Percentiles rank a stretch among this genome's conserved stretches.
Evolutionary conservation across 2,888 invertebrate genomes (phyloP).

Genomic region (Heliconius hortense): DNA sequence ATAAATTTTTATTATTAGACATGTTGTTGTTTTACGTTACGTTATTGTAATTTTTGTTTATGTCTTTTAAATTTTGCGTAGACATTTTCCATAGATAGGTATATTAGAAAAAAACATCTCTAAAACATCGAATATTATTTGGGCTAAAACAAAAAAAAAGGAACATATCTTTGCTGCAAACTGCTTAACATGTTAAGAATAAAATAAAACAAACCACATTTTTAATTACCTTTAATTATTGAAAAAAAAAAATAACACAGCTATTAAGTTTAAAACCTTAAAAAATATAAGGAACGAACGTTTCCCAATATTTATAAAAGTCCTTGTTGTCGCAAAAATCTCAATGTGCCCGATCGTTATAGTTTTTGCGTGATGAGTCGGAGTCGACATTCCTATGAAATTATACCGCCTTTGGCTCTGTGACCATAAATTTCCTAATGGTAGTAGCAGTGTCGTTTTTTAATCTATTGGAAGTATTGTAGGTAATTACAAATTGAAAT

Average conservation of each 20-base stretch:
- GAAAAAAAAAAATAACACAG: not conserved
- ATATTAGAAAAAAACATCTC: too few species aligned
- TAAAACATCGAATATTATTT: too few species aligned
- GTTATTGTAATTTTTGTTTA: too few species aligned
- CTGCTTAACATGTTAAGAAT: too few species aligned
- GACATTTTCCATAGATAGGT: too few species aligned
- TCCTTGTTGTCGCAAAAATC: constrained; percentile 37
- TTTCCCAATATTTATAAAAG: constrained; percentile 27
- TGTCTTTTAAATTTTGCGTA: too few species aligned
- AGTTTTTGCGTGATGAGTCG: constrained; percentile 66
- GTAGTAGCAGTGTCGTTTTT: not conserved
- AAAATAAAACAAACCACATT: too few species aligned
- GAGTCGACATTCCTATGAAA: constrained; percentile 69
- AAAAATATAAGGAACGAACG: constrained; percentile 2
- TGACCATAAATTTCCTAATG: constrained; percentile 45
- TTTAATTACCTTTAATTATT: not conserved
- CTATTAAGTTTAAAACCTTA: not conserved
- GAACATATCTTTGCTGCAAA: too few species aligned
- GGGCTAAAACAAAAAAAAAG: too few species aligned
- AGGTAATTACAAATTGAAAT: not conserved
- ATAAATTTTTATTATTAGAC: not conserved
- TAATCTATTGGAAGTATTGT: not conserved
- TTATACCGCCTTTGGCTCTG: constrained; percentile 53
- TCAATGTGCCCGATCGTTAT: constrained; percentile 52
- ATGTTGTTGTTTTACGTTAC: not conserved